These are phyloP conservation scores for Parnassius orleans DNA, from an alignment of 2,888 invertebrate genomes.

Conservation along the genomic window DNA sequence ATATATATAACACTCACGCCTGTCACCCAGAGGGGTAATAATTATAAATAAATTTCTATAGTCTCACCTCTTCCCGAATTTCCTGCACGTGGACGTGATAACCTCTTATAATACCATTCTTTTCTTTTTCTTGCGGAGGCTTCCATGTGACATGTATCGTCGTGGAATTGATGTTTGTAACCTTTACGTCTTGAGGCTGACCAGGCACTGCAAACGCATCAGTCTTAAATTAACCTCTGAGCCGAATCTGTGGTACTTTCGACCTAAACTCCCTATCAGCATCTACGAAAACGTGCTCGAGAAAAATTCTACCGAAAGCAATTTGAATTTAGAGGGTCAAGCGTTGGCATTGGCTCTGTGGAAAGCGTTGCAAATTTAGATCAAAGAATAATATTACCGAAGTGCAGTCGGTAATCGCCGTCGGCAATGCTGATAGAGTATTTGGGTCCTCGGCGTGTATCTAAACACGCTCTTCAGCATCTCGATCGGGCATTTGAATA, in stretches of 20 bases:
- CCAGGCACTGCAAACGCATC: constrained; percentile 93
- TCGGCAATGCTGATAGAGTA: constrained; percentile 77
- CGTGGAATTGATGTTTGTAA: constrained; percentile 95
- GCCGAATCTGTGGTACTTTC: constrained; percentile 41
- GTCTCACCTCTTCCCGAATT: constrained; percentile 88
- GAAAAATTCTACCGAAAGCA: constrained; percentile 65
- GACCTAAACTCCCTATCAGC: constrained; percentile 81
- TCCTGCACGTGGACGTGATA: constrained; percentile 98
- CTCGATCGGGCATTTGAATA: constrained; percentile 86
- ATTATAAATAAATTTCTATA: background rate
- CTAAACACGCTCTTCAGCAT: constrained; percentile 72
- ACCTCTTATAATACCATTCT: constrained; percentile 97
- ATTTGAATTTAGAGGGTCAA: constrained; percentile 50
- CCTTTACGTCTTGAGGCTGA: constrained; percentile 96
- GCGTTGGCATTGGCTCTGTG: constrained; percentile 53
- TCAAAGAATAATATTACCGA: constrained; percentile 36
- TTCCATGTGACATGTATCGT: constrained; percentile 97
- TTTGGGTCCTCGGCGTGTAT: constrained; percentile 62
- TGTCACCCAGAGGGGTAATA: no score
- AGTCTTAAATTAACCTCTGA: constrained; percentile 44
- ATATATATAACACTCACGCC: no score
- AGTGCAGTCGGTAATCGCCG: constrained; percentile 72
- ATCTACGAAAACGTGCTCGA: constrained; percentile 76
- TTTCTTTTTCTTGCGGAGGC: constrained; percentile 93
- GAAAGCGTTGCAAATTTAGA: constrained; percentile 47